Evolutionary conservation across 1,140 invertebrate species (phyloP), one percentile per base, ranked within the genome.

Genomic region (Drosophila kanapiae): DNA sequence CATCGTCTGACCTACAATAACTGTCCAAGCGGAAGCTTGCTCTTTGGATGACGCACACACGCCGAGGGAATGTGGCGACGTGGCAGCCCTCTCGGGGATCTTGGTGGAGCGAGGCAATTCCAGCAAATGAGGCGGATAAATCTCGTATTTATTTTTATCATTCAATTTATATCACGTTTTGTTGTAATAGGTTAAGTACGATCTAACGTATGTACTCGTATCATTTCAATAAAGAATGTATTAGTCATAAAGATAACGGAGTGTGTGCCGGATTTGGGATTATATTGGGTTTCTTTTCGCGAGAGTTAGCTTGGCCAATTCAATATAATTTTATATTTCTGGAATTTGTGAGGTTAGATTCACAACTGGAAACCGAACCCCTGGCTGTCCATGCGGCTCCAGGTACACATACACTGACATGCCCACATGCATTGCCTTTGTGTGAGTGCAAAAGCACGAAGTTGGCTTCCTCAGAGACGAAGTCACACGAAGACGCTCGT

Each of bases 111-210:
- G 9, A 56, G 13, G 53, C 9, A 27, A 56, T 56, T 56, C 53
- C 35, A 56, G 53, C 53, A 27, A 54, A 38, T 54, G 53, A 38
- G 53, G 53, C 53, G 53, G 35, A 56, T 56, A 14, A 37, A 56
- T 38, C 53, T 56, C 53, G 23, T 27, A 38, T 38, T 54, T 54
- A n/a, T 53, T 53, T 10, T 29, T 16, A 35, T 49, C 27, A 23
- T 13, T 14, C 2, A 54, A 54, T 18, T 37, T 2, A 37, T 14
- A 37, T 38, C 8, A n/a, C 18, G 35, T 56, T 56, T 56, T 38
- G 53, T 56, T 56, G 53, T 56, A 56, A 38, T 54, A 54, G 53
- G 53, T 38, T 54, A 38, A 54, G 37, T 56, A 56, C 53, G 53
- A 56, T 23, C 5, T 38, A 56, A 56, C 23, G 6, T 37, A 38